These are phyloP conservation scores for Callospermophilus lateralis DNA, from an alignment of 2,113 vertebrate genomes.

Conservation along the genomic window DNA sequence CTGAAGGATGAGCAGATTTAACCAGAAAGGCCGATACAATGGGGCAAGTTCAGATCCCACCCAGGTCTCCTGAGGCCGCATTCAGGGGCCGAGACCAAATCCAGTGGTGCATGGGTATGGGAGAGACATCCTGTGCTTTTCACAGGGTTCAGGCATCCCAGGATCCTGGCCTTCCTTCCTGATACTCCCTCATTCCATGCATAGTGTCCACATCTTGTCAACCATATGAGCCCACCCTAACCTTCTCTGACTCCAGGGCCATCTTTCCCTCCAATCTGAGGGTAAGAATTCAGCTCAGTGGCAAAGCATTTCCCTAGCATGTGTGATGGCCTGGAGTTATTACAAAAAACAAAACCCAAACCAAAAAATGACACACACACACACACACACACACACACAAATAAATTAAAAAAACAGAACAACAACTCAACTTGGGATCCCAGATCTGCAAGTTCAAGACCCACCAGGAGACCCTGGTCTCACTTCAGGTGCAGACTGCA, in stretches of 20 bases:
- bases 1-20: background rate
- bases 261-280: background rate
- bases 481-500: background rate
- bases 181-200: fast-evolving
- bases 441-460: background rate
- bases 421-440: background rate
- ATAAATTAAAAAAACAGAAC: background rate
- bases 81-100: background rate
- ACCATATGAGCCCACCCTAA: background rate
- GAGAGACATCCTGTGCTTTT: background rate
- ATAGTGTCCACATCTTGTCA: background rate
- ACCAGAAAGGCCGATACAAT: background rate
- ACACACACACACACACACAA: background rate
- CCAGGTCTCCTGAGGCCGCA: background rate
- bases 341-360: background rate
- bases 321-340: background rate
- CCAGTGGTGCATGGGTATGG: background rate
- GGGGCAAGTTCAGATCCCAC: background rate
- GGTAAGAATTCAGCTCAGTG: background rate
- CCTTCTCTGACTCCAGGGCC: background rate
- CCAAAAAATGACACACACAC: background rate
- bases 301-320: background rate
- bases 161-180: background rate
- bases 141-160: background rate
- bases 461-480: background rate